Conservation (phyloP, 2,888 invertebrate species). For the Brachypterus glaber region DNA sequence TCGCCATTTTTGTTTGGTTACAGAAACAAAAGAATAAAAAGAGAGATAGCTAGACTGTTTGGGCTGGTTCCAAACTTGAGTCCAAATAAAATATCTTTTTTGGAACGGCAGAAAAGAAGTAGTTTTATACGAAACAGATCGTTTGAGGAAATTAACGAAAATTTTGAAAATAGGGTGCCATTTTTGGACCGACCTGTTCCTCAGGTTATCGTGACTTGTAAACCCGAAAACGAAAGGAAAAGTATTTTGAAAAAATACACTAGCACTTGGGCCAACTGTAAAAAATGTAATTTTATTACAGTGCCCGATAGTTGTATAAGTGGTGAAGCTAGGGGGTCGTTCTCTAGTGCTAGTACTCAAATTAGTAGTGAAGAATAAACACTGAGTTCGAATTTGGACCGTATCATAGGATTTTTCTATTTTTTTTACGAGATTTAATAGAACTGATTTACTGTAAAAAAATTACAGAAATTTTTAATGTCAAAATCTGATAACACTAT, state of each 20-base stretch:
- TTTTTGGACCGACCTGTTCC: constrained; percentile 25
- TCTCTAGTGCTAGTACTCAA: constrained; percentile 40
- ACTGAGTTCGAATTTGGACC: too few relatives aligned
- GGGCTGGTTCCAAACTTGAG: constrained; percentile 24
- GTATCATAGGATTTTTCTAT: too few relatives aligned
- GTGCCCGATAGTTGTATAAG: constrained; percentile 37
- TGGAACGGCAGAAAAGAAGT: constrained; percentile 4
- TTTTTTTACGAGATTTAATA: neutral
- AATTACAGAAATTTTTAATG: constrained; percentile 12
- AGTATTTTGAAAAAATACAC: constrained; percentile 37
- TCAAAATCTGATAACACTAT: too few relatives aligned
- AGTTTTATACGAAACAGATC: constrained; percentile 17
- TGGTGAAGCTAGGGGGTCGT: constrained; percentile 37
- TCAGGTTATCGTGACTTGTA: constrained; percentile 35
- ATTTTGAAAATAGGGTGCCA: constrained; percentile 19
- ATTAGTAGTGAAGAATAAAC: constrained; percentile 36
- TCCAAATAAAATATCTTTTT: neutral
- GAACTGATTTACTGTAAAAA: constrained; percentile 1
- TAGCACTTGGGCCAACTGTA: constrained; percentile 32
- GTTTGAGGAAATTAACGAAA: constrained; percentile 19
- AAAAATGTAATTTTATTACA: constrained; percentile 37
- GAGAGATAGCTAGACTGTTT: constrained; percentile 46
- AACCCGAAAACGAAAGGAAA: constrained; percentile 31
- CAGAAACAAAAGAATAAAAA: constrained; percentile 57
- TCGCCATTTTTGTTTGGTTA: constrained; percentile 72